Base-by-base conservation (phyloP, 2,113 vertebrate species). In the Entomyzon cyanotis region DNA sequence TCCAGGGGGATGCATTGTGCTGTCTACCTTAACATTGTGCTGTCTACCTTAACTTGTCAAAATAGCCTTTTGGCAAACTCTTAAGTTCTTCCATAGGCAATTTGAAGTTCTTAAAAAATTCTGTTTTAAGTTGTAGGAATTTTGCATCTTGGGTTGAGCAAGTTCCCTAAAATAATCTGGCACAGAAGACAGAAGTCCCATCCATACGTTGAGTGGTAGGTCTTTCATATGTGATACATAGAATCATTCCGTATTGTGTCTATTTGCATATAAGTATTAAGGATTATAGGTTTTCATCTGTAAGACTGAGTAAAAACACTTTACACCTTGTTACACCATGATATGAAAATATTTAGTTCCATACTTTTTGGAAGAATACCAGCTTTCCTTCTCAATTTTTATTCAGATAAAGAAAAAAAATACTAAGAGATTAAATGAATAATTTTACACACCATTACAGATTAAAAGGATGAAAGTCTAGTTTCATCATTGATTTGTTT, bases 371-470 rank as follows among this genome's bases (percentile, higher is more conserved):
- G 87, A 83, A 94, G 63, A 92, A 84, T 47, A 46, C 3, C 15
- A 56, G 13, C 14, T 77, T 91, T 78, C 5, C 28, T 89, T 78
- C 33, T 68, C 37, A 93, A 50, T 73, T 95, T 80, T 92, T 85
- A 39, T 78, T 67, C 64, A 78, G 17, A 24, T 74, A 58, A 81
- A 84, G 70, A 79, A 87, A 92, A 77, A 73, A 63, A 93, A 90
- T 31, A 75, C 23, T 39, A 39, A 47, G 62, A 92, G 15, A 82
- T 77, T 77, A 92, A 95, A 90, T 90, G 33, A 91, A 87, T 85
- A 80, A 86, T 94, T 95, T 94, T 95, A 53, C n/a, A 88, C n/a
- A 70, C 10, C 13, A 70, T 86, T 96, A 76, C 33, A 74, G 7
- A 71, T 56, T 80, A 64, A 90, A 93, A 84, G 33, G 42, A 92